phyloP scores from a whole-genome alignment of 2,797 vertebrate genomes.

The Vireo griseus region DNA sequence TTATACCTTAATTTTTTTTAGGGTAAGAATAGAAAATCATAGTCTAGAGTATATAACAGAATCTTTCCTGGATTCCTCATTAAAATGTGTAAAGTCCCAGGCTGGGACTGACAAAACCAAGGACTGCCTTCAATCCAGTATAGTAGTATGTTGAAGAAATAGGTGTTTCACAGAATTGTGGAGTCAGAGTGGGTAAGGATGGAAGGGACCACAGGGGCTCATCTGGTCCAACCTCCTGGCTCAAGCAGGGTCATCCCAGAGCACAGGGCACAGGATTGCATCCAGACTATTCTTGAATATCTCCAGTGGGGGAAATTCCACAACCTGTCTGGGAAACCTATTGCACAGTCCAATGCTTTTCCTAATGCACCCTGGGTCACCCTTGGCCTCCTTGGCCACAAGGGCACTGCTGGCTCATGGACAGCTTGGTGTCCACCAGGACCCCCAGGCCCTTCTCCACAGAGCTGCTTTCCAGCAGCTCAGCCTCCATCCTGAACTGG shows the following conservation, averaged over 20 bases:
- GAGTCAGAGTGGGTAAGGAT: not conserved
- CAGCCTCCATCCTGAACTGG: not conserved
- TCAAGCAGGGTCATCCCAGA: not conserved
- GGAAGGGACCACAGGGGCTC: too few relatives aligned
- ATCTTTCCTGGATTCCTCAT: not conserved
- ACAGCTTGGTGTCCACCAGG: not conserved
- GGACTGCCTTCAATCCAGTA: not conserved
- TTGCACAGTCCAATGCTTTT: not conserved
- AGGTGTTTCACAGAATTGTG: not conserved
- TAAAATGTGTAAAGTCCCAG: not conserved
- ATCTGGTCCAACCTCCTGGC: not conserved
- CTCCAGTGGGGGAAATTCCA: not conserved
- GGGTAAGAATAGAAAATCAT: accelerated
- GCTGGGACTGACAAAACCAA: not conserved
- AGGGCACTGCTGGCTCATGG: not conserved
- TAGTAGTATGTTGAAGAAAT: not conserved
- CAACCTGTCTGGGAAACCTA: not conserved
- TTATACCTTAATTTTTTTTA: not conserved
- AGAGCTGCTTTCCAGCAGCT: not conserved
- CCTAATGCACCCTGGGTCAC: not conserved
- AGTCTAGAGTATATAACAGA: not conserved
- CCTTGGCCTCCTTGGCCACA: not conserved
- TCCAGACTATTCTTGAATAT: not conserved
- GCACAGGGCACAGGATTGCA: accelerated
- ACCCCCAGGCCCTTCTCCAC: not conserved